Percentiles rank a stretch among this genome's conserved stretches.
phyloP scores from a whole-genome alignment of 2,888 invertebrate species.

The Parnassius mnemosyne region DNA sequence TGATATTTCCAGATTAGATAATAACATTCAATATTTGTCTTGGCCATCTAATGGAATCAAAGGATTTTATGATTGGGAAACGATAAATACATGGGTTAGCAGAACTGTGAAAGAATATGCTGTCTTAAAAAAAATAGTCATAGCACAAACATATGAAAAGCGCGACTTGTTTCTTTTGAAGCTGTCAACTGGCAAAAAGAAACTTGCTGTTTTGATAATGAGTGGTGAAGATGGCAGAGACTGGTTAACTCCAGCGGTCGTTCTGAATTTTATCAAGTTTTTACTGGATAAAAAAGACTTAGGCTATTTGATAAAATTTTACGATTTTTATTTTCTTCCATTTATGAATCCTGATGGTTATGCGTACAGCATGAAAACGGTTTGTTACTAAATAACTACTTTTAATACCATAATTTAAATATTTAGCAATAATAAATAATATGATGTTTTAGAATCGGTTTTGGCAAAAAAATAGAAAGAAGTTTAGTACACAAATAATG shows the following conservation, averaged over 20 bases:
- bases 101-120: constrained; percentile 35
- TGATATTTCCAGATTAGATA: constrained; percentile 14
- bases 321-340: constrained; percentile 62
- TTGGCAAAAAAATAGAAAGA: constrained; percentile 62
- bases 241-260: constrained; percentile 57
- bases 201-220: constrained; percentile 53
- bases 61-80: constrained; percentile 42
- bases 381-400: constrained; percentile 33
- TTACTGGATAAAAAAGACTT: constrained; percentile 39
- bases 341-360: constrained; percentile 72
- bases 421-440: constrained; percentile 3
- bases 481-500: constrained; percentile 42
- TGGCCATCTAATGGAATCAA: constrained; percentile 26
- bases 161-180: constrained; percentile 55
- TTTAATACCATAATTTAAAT: too few relatives aligned
- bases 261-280: constrained; percentile 48
- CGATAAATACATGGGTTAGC: constrained; percentile 44
- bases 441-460: constrained; percentile 46
- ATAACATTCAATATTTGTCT: not conserved
- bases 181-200: constrained; percentile 42
- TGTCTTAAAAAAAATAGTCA: constrained; percentile 43
- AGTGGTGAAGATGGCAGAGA: constrained; percentile 67
- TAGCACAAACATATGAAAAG: constrained; percentile 54
- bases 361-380: constrained; percentile 49
- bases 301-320: constrained; percentile 39